A percentile compares a stretch with the other conserved stretches of the same genome.
These are phyloP conservation scores for Ibidorhyncha struthersii DNA, from an alignment of 2,113 vertebrate species.

Conservation along the genomic window DNA sequence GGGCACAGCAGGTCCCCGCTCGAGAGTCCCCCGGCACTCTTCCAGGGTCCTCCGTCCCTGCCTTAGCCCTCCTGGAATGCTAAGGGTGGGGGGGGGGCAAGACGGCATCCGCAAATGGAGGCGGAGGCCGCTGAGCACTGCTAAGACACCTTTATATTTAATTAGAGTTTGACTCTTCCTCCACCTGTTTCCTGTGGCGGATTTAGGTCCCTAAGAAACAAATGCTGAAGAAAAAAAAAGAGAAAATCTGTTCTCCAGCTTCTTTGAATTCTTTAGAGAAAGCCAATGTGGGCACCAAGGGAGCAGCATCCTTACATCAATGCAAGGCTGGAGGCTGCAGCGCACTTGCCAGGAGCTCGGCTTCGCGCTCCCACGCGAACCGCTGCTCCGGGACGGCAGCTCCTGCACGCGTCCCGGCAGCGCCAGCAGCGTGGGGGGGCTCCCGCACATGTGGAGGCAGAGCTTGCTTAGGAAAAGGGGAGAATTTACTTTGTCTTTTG, in stretches of 20 bases:
- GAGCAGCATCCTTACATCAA: background rate
- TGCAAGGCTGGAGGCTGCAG: background rate
- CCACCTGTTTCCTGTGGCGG: conserved; percentile 41
- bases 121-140: background rate
- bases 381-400: rapidly evolving
- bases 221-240: background rate
- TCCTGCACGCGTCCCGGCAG: rapidly evolving
- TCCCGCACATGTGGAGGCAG: background rate
- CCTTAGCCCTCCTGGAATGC: background rate
- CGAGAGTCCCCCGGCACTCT: background rate
- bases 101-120: background rate
- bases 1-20: background rate
- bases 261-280: background rate
- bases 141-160: background rate
- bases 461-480: background rate
- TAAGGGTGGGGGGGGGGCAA: background rate
- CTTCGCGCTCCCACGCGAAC: rapidly evolving
- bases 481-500: rapidly evolving
- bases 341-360: rapidly evolving
- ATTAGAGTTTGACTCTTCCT: conserved; percentile 14
- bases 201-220: background rate
- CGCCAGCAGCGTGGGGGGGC: rapidly evolving
- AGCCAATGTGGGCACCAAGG: background rate
- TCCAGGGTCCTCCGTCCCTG: background rate
- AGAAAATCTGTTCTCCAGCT: background rate